A percentile compares a stretch with the other conserved stretches of the same genome.
Evolutionary conservation across 2,113 vertebrate species (phyloP).

Genomic region (Campylomormyrus tamandua): DNA sequence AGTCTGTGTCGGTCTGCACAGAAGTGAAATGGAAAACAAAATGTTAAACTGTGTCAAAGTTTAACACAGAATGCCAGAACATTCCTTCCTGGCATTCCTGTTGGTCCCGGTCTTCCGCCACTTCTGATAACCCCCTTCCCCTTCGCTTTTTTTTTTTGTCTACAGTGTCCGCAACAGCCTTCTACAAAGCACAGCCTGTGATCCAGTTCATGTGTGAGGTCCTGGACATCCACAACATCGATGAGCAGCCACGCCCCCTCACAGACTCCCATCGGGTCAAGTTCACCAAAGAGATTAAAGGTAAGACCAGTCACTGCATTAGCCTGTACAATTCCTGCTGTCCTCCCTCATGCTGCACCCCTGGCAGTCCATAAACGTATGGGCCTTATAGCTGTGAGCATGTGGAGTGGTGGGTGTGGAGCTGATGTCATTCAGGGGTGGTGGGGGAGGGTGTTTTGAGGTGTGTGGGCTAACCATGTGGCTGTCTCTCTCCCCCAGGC

Average conservation of each 20-base stretch:
- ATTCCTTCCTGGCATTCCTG: not conserved
- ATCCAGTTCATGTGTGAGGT: slow-evolving; percentile 99
- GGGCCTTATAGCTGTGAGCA: not conserved
- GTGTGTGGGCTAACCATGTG: not conserved
- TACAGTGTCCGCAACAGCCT: slow-evolving; percentile 95
- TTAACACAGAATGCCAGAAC: not conserved
- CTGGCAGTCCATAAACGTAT: not conserved
- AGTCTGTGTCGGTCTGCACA: not conserved
- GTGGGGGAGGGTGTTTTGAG: not conserved
- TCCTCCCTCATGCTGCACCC: not conserved
- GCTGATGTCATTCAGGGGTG: not conserved
- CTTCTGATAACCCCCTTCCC: not conserved
- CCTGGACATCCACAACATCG: slow-evolving; percentile 99
- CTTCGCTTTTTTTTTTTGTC: not conserved
- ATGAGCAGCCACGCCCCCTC: slow-evolving; percentile 94
- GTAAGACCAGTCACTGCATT: slow-evolving; percentile 43
- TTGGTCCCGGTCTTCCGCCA: not conserved
- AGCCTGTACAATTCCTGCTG: not conserved
- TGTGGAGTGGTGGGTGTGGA: not conserved
- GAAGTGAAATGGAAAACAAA: not conserved
- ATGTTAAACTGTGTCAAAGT: not conserved
- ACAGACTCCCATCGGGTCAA: slow-evolving; percentile 98
- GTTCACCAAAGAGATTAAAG: slow-evolving; percentile 99
- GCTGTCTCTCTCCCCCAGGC: slow-evolving; percentile 56
- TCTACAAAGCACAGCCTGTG: slow-evolving; percentile 99